Conservation (phyloP, 2,888 invertebrate species). For the Ornithoptera priamus region DNA sequence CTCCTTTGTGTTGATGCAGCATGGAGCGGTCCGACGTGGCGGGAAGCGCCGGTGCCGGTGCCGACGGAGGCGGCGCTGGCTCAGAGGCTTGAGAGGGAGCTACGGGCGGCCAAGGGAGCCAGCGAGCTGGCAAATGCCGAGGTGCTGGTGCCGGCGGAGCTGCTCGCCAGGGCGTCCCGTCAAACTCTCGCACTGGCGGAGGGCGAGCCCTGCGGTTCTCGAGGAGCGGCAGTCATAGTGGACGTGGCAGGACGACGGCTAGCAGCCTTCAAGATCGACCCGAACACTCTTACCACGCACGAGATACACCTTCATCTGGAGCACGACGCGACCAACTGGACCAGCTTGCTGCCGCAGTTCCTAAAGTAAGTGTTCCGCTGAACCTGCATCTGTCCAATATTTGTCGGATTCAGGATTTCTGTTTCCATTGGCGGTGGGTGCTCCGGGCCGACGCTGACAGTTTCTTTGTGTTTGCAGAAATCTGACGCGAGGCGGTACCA, state of each 20-base stretch:
- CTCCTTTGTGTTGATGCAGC: constrained; percentile 58
- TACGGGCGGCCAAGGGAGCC: constrained; percentile 89
- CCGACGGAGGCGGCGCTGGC: constrained; percentile 85
- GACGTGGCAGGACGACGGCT: constrained; percentile 89
- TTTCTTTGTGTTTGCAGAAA: constrained; percentile 81
- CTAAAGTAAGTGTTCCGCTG: constrained; percentile 85
- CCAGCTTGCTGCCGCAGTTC: constrained; percentile 91
- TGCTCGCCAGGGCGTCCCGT: constrained; percentile 87
- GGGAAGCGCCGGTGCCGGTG: constrained; percentile 72
- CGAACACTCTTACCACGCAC: constrained; percentile 92
- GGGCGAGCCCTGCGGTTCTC: constrained; percentile 93
- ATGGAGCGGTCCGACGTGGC: constrained; percentile 73
- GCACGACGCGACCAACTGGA: constrained; percentile 93
- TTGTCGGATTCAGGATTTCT: no score
- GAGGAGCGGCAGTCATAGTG: constrained; percentile 92
- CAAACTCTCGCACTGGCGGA: constrained; percentile 91
- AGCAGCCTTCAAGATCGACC: constrained; percentile 92
- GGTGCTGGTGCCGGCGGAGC: constrained; percentile 90
- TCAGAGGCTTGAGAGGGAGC: constrained; percentile 86
- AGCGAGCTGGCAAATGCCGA: constrained; percentile 90
- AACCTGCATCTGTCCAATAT: no score
- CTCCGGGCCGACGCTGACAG: constrained; percentile 25
- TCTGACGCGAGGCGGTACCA: constrained; percentile 90
- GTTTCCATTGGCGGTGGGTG: no score
- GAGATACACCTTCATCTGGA: constrained; percentile 93